Evolutionary conservation across 2,888 invertebrate species (phyloP).

Genomic region (Anoplius nigerrimus): DNA sequence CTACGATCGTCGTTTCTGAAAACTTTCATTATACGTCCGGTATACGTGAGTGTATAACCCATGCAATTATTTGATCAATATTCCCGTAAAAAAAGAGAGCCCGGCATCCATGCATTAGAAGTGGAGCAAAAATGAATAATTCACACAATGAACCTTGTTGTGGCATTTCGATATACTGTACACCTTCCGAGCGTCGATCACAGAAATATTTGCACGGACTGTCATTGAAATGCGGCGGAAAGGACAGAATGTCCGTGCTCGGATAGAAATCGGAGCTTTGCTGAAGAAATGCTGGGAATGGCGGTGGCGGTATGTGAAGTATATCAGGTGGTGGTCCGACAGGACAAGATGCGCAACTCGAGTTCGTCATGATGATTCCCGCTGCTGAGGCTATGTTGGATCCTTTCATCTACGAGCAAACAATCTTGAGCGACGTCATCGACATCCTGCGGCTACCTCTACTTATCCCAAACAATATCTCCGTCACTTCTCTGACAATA

Average conservation of each 20-base stretch:
- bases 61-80: no score
- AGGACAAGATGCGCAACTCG: constrained; percentile 73
- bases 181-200: constrained; percentile 77
- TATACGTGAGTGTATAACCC: no score
- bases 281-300: constrained; percentile 85
- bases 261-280: constrained; percentile 70
- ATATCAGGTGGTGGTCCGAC: constrained; percentile 88
- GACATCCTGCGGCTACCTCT: no score
- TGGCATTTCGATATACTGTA: constrained; percentile 88
- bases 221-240: constrained; percentile 65
- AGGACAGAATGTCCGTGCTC: constrained; percentile 59
- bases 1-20: no score
- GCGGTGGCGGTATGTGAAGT: constrained; percentile 89
- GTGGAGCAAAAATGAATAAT: no score
- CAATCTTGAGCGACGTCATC: neutral
- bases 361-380: constrained; percentile 61
- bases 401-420: constrained; percentile 50
- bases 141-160: constrained; percentile 79
- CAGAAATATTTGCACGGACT: constrained; percentile 71
- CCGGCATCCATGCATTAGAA: no score
- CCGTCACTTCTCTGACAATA: no score
- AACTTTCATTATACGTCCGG: no score
- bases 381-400: constrained; percentile 45
- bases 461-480: no score
- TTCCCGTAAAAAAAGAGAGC: no score